Evolutionary conservation across 1,140 invertebrate species (phyloP), one percentile per base, ranked within the genome.

Genomic region (Drosophila punjabiensis): DNA sequence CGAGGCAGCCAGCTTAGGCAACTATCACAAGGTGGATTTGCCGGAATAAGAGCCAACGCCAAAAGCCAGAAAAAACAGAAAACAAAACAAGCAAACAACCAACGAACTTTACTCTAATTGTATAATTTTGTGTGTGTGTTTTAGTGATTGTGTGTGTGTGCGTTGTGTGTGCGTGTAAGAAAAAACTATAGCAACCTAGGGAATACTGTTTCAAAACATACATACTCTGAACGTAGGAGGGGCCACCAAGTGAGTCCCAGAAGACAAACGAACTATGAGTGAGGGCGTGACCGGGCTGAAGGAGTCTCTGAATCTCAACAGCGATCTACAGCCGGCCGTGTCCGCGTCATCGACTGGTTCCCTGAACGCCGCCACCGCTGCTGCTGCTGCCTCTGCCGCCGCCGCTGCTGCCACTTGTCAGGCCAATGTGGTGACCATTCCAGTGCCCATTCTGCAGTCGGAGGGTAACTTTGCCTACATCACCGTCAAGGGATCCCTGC

Each of bases 401-500:
- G 48, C 56, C 18, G 30, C 35, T 10, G 35, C 60, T 53, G 41
- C 77, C 61, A 43, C 35, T 28, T 78, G 77, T 55, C 64, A 73
- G 8, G 52, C 86, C 33, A 93, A 92, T 91, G 86, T 92, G 64
- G 92, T 93, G 48, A 92, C 90, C 50, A 91, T 93, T 43, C 92
- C 92, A 2, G 91, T 91, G 78, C 86, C 88, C 83, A 93, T 92
- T 69, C 93, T 93, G 16, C 79, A 86, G 58, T 82, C 92, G 56
- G 94, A 95, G 76, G 94, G 94, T 41, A 94, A 94, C 56, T 94
- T 94, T 74, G 93, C 94, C 20, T 97, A 97, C 93, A 93, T 96
- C 73, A 96, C 96, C 52, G 95, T 97, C 37, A 97, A 97, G 93
- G 96, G 95, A 11, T 97, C 96, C 1, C 93, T 97, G 47, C 96